A percentile compares a stretch with the other conserved stretches of the same genome.
phyloP scores from a whole-genome alignment of 2,113 vertebrate genomes.

The Aythya baeri region DNA sequence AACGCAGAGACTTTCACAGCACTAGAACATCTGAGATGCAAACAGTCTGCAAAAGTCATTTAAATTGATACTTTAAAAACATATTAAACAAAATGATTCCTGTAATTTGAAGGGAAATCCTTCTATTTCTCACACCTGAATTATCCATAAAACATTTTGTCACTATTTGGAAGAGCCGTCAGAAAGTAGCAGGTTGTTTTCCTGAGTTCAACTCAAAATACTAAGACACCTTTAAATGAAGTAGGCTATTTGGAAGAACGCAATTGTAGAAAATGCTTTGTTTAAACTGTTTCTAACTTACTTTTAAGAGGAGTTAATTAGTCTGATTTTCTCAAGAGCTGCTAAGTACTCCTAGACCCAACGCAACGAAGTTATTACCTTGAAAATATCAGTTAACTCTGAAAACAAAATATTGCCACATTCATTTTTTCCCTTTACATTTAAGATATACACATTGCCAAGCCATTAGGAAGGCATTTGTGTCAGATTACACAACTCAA shows the following conservation, averaged over 20 bases:
- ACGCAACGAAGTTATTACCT: not conserved
- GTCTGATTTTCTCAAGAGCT: not conserved
- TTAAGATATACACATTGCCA: not conserved
- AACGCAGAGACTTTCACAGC: not conserved
- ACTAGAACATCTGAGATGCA: not conserved
- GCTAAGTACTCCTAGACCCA: not conserved
- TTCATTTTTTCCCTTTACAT: not conserved
- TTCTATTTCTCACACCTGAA: not conserved
- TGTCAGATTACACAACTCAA: not conserved
- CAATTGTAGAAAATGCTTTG: not conserved
- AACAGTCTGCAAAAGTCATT: accelerated
- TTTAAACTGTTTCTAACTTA: not conserved
- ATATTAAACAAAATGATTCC: not conserved
- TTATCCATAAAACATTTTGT: not conserved
- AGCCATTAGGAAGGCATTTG: not conserved
- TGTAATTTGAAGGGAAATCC: not conserved
- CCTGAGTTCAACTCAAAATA: not conserved
- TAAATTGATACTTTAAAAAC: not conserved
- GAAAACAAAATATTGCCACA: not conserved
- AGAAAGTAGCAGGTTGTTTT: not conserved
- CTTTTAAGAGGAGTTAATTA: not conserved
- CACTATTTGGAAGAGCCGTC: not conserved
- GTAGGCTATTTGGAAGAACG: accelerated
- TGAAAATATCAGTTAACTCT: not conserved
- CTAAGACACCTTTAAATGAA: not conserved